phyloP scores from a whole-genome alignment of 2,113 vertebrate species.

The Chinchilla lanigera region DNA sequence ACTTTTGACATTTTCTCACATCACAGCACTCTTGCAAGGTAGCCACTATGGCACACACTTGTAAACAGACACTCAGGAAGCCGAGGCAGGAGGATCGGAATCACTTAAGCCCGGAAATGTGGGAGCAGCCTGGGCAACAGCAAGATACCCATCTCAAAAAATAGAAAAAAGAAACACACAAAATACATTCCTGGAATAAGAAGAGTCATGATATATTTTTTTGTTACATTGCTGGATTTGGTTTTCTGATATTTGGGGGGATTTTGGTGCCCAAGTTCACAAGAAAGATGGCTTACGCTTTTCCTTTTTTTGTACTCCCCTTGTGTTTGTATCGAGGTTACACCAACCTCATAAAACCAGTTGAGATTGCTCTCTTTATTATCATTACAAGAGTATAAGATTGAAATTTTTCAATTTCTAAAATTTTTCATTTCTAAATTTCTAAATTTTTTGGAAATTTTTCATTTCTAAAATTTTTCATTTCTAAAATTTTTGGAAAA shows the following conservation, averaged over 20 bases:
- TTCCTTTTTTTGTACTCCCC: neutral
- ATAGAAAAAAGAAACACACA: neutral
- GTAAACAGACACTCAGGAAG: neutral
- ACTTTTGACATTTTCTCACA: neutral
- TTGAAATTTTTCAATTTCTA: constrained; percentile 4
- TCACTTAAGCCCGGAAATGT: neutral
- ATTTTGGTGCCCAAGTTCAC: neutral
- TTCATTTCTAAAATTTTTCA: constrained; percentile 11
- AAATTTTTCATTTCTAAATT: neutral
- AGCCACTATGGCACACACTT: too few relatives aligned
- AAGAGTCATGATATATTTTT: neutral
- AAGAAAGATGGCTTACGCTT: neutral
- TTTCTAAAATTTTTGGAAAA: neutral
- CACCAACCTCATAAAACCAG: neutral
- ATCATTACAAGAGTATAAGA: neutral
- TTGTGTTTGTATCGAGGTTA: neutral
- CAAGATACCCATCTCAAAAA: neutral
- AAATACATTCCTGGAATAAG: neutral
- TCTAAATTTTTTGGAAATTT: neutral
- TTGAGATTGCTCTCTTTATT: neutral
- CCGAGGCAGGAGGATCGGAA: neutral
- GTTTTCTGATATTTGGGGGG: neutral
- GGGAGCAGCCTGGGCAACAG: neutral
- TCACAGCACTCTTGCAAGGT: neutral
- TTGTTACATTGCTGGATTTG: neutral